These are phyloP conservation scores for Myathropa florea DNA, from an alignment of 2,888 invertebrate genomes.

Conservation along the genomic window DNA sequence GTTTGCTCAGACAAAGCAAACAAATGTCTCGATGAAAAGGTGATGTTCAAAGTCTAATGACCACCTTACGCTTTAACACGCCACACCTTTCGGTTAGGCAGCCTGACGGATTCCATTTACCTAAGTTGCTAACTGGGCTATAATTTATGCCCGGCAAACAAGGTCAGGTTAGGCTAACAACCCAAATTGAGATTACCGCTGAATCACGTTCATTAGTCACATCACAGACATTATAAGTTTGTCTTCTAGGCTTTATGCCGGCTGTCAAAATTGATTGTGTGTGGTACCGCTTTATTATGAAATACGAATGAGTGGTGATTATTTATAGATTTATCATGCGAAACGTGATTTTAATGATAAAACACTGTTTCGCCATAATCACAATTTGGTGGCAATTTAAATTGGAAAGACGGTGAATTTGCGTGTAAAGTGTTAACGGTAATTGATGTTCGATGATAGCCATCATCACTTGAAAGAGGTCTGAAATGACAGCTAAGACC, in stretches of 20 bases:
- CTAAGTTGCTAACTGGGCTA: constrained; percentile 17
- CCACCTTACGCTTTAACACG: background rate
- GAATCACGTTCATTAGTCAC: constrained; percentile 23
- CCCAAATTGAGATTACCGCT: constrained; percentile 16
- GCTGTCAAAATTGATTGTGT: constrained; percentile 12
- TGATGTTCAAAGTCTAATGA: background rate
- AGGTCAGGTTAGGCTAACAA: constrained; percentile 20
- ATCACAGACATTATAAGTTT: background rate
- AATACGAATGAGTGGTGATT: background rate
- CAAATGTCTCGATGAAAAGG: background rate
- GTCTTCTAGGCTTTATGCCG: background rate
- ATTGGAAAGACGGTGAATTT: background rate
- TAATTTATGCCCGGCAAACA: constrained; percentile 18
- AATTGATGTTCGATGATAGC: no score
- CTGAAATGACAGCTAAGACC: background rate
- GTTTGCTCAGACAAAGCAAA: background rate
- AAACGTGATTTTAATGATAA: constrained; percentile 10
- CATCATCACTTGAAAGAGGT: background rate
- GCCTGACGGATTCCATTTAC: background rate
- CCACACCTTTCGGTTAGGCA: background rate
- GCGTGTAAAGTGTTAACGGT: background rate
- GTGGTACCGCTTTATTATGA: background rate
- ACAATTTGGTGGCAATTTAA: background rate
- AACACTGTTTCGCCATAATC: background rate
- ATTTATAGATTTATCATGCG: background rate